phyloP scores from a whole-genome alignment of 2,113 vertebrate genomes.

The Takifugu bimaculatus region DNA sequence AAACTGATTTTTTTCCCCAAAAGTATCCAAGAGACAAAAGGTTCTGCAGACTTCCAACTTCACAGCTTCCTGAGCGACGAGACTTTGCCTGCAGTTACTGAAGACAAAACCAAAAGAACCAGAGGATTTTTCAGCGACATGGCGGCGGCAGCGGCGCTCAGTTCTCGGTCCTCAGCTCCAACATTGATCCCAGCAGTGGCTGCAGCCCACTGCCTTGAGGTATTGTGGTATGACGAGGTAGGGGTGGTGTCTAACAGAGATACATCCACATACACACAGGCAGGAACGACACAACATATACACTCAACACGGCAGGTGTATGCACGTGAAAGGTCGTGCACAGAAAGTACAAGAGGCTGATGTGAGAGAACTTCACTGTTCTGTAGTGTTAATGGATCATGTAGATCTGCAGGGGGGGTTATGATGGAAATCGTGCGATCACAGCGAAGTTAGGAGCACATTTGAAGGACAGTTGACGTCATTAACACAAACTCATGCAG shows the following conservation, averaged over 20 bases:
- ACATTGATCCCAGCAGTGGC: slow-evolving; percentile 38
- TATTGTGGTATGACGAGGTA: slow-evolving; percentile 53
- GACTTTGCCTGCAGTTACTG: slow-evolving; percentile 62
- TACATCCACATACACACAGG: slow-evolving; percentile 14
- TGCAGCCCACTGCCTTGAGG: slow-evolving; percentile 62
- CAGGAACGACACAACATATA: slow-evolving; percentile 14
- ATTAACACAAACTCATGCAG: no score
- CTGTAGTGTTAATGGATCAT: no score
- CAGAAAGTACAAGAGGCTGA: no score
- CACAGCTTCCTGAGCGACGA: slow-evolving; percentile 73
- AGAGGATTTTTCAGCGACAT: slow-evolving; percentile 42
- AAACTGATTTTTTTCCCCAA: slow-evolving; percentile 66
- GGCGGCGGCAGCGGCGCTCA: slow-evolving; percentile 22
- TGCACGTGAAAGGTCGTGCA: no score
- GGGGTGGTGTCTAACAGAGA: slow-evolving; percentile 17
- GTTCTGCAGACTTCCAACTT: slow-evolving; percentile 65
- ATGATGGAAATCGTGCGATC: no score
- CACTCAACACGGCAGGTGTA: slow-evolving; percentile 10
- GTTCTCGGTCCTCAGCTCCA: slow-evolving; percentile 39
- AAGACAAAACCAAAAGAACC: slow-evolving; percentile 25
- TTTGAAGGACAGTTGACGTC: no score
- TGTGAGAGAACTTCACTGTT: no score
- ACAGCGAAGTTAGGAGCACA: no score
- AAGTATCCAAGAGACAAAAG: slow-evolving; percentile 63
- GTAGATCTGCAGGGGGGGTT: no score